phyloP scores from a whole-genome alignment of 2,888 invertebrate genomes.

The Pachycephus smyrnensis region DNA sequence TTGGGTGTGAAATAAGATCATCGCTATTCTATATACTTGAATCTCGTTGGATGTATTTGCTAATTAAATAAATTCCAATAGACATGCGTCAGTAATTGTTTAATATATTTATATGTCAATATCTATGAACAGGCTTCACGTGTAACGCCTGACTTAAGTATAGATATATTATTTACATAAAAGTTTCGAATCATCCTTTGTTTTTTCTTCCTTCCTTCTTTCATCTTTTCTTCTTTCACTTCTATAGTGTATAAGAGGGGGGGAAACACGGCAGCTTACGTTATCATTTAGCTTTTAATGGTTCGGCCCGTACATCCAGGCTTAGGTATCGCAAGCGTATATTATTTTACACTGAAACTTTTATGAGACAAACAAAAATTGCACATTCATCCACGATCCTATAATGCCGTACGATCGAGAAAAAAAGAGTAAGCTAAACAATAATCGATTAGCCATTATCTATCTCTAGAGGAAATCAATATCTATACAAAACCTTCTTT shows the following conservation, averaged over 20 bases:
- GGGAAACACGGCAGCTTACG: not conserved
- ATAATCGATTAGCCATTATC: not conserved
- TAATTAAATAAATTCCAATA: not conserved
- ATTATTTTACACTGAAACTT: not conserved
- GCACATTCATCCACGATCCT: not conserved
- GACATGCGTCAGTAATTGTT: not conserved
- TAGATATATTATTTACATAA: constrained; percentile 11
- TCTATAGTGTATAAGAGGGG: not conserved
- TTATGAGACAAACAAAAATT: not conserved
- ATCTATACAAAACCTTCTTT: not conserved
- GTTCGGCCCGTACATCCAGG: constrained; percentile 3
- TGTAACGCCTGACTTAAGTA: not conserved
- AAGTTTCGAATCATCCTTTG: not conserved
- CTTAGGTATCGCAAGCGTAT: not conserved
- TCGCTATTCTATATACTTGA: no score
- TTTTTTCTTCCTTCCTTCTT: not conserved
- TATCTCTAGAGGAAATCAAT: not conserved
- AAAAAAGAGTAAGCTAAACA: not conserved
- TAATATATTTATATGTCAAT: constrained; percentile 7
- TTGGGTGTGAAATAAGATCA: not conserved
- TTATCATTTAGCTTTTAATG: not conserved
- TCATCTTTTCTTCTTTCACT: no score
- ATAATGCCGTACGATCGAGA: not conserved
- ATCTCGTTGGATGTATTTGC: not conserved
- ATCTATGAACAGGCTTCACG: constrained; percentile 1